Evolutionary conservation across 2,113 vertebrate species (phyloP).

Genomic region (Rhodinocichla rosea): DNA sequence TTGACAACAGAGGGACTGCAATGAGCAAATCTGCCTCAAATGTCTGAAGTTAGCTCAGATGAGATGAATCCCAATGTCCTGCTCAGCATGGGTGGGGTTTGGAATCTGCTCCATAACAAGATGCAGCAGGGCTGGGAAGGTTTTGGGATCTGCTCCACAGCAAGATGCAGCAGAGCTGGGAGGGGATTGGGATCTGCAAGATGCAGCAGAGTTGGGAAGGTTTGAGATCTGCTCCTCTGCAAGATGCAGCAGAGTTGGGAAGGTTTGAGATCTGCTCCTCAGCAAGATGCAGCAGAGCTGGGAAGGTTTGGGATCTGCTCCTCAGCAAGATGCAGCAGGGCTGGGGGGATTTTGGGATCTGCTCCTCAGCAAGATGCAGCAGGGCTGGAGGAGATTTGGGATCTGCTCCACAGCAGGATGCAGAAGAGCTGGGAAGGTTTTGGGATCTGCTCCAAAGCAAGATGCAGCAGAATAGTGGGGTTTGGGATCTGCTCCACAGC

Average conservation of each 20-base stretch:
- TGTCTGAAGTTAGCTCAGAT: neutral
- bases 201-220: neutral
- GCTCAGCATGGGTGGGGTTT: neutral
- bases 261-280: neutral
- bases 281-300: neutral
- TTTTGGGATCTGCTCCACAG: neutral
- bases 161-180: neutral
- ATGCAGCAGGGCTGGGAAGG: too few relatives aligned
- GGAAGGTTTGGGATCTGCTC: too few relatives aligned
- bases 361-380: neutral
- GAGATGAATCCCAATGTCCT: neutral
- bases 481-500: too few relatives aligned
- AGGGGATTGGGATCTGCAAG: neutral
- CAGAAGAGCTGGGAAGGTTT: neutral
- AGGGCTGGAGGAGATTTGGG: too few relatives aligned
- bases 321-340: too few relatives aligned
- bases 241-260: neutral
- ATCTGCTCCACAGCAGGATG: neutral
- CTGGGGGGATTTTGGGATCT: accelerated
- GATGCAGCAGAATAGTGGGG: too few relatives aligned
- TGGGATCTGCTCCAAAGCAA: too few relatives aligned
- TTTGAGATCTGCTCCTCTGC: neutral
- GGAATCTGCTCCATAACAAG: neutral
- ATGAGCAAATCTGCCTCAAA: neutral
- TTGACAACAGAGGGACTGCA: neutral